Base-by-base conservation (phyloP, 2,888 invertebrate species). In the Xestia xanthographa region DNA sequence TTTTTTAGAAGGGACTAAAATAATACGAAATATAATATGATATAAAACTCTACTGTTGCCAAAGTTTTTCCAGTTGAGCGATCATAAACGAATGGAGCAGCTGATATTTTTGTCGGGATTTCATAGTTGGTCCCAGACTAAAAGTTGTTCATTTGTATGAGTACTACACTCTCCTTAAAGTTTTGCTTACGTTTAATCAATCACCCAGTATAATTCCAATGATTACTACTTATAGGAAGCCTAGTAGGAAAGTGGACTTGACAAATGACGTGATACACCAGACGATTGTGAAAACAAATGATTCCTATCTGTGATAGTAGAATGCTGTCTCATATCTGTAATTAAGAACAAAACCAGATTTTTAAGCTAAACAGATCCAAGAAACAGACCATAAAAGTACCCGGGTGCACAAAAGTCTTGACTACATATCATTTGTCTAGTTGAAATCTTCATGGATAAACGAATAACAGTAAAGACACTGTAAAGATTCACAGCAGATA, bases 401-500 rank as follows among this genome's bases (percentile, higher is more conserved):
- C 11, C 11, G 50, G 50, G 26, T 67, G 62, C 50, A 56, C 34
- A 69, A 66, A 65, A 45, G 53, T 34, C 62, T 58, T 72, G 20
- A 60, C 72, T 62, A 69, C 43, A 66, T 56, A 69, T 34, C 43
- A 82, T 66, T 50, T 74, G 75, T 75, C 72, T 65, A 75, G 69
- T 73, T 72, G 70, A 41, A 72, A 75, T 70, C 72, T 84, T 68
- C 62, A 58, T 63, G 43, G 68, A 79, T 79, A 84, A 77, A 79
- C 72, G 41, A 38, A 75, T 80, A 84, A 79, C 79, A 66, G 81
- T 75, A 76, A 78, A 66, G 72, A 20, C 80, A 50, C 70, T 71
- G 70, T 70, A 66, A 69, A 83, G 81, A 83, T 83, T 66, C 72
- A 62, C 73, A 67, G 63, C 29, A 77, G 83, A 83, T 83, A 83